Conservation (phyloP, 1,140 invertebrate species). For the Lanistes nyassanus region DNA sequence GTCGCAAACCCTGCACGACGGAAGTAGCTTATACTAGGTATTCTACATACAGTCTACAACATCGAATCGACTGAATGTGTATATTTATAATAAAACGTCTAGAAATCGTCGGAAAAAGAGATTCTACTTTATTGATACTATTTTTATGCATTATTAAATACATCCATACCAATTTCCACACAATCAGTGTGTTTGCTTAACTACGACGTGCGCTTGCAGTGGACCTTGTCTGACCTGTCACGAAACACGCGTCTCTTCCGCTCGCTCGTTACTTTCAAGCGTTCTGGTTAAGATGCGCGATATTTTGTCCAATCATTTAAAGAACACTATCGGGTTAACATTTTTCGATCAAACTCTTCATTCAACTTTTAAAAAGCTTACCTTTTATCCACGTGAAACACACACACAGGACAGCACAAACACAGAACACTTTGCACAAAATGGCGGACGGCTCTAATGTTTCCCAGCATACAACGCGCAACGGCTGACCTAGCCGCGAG, state of each 20-base stretch:
- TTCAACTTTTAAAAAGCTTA: slow-evolving; percentile 26
- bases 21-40: too few relatives aligned
- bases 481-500: slow-evolving; percentile 14
- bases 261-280: not conserved
- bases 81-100: too few relatives aligned
- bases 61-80: too few relatives aligned
- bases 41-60: too few relatives aligned
- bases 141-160: too few relatives aligned
- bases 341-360: not conserved
- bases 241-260: not conserved
- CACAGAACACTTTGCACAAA: slow-evolving; percentile 47
- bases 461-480: slow-evolving; percentile 31
- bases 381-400: slow-evolving; percentile 55
- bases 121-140: too few relatives aligned
- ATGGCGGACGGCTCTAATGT: slow-evolving; percentile 54
- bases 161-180: too few relatives aligned
- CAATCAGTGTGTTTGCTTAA: too few relatives aligned
- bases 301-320: too few relatives aligned
- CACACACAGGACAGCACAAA: slow-evolving; percentile 55
- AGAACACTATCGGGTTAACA: not conserved
- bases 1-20: too few relatives aligned
- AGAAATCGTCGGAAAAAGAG: too few relatives aligned
- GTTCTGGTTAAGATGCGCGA: not conserved
- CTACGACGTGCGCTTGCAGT: not conserved
- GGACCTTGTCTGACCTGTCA: slow-evolving; percentile 20